Conservation (phyloP, 2,113 vertebrate species). For the Noturus placidus region DNA sequence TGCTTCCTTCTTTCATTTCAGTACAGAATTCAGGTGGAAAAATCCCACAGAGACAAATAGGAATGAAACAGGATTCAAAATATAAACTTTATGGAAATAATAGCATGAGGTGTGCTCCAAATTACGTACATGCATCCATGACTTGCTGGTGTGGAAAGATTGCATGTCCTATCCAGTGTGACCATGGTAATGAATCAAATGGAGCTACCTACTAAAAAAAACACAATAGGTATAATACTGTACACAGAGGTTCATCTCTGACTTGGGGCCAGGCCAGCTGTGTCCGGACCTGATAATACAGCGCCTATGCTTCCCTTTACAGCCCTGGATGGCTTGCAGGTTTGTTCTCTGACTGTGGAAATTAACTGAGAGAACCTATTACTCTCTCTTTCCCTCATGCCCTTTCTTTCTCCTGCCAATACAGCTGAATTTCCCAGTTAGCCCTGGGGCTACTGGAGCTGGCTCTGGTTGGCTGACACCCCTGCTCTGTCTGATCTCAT, state of each 20-base stretch:
- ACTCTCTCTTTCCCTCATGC: constrained; percentile 7
- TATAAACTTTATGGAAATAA: constrained; percentile 3
- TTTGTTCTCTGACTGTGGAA: constrained; percentile 6
- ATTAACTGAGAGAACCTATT: constrained; percentile 25
- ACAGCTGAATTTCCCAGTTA: constrained; percentile 52
- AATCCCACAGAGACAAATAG: neutral
- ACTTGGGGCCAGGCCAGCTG: constrained; percentile 23
- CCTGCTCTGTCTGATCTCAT: constrained; percentile 64
- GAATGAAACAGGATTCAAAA: neutral
- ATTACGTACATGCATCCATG: neutral
- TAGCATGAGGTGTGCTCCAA: neutral
- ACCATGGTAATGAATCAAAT: neutral
- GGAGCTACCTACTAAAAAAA: neutral
- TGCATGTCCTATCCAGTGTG: neutral
- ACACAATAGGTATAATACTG: constrained; percentile 10
- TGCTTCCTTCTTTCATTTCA: neutral
- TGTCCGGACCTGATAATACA: constrained; percentile 35
- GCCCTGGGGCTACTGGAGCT: constrained; percentile 60
- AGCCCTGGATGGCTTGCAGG: neutral
- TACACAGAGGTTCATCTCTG: constrained; percentile 9
- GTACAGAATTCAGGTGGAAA: neutral
- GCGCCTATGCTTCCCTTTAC: neutral
- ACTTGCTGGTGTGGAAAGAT: neutral
- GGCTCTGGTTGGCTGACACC: constrained; percentile 63
- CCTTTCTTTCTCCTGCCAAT: constrained; percentile 29